Evolutionary conservation across 2,888 invertebrate genomes (phyloP).

Genomic region (Caenorhabditis wallacei): DNA sequence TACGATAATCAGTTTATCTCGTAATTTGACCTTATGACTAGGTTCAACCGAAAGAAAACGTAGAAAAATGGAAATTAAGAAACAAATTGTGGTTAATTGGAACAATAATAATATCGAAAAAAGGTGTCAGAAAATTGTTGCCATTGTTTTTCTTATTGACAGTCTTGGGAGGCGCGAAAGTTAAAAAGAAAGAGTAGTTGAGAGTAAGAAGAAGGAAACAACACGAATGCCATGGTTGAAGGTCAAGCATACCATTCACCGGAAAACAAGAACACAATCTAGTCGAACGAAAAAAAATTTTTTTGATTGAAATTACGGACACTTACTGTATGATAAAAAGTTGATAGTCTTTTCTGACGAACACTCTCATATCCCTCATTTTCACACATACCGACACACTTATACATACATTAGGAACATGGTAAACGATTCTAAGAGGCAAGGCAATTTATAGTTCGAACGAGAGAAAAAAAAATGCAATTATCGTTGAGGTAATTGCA

Average conservation of each 20-base stretch:
- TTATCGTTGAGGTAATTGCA: constrained; percentile 42
- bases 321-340: constrained; percentile 51
- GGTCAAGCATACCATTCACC: constrained; percentile 59
- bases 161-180: constrained; percentile 31
- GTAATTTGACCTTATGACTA: constrained; percentile 17
- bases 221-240: constrained; percentile 56
- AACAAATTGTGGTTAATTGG: too few species aligned
- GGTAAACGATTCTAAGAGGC: constrained; percentile 20
- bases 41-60: background rate
- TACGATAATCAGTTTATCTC: constrained; percentile 50
- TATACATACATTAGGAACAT: background rate
- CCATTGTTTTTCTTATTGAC: background rate
- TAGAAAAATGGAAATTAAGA: too few species aligned
- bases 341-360: constrained; percentile 38
- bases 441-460: background rate
- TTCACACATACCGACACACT: constrained; percentile 6
- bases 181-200: constrained; percentile 24
- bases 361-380: constrained; percentile 43
- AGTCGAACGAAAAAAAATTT: constrained; percentile 17
- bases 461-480: background rate
- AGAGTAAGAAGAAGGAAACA: constrained; percentile 33
- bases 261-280: constrained; percentile 60
- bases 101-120: too few species aligned
- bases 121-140: background rate
- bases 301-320: background rate